Evolutionary conservation across 2,113 vertebrate species (phyloP).

Genomic region (Mesembrinibis cayennensis): DNA sequence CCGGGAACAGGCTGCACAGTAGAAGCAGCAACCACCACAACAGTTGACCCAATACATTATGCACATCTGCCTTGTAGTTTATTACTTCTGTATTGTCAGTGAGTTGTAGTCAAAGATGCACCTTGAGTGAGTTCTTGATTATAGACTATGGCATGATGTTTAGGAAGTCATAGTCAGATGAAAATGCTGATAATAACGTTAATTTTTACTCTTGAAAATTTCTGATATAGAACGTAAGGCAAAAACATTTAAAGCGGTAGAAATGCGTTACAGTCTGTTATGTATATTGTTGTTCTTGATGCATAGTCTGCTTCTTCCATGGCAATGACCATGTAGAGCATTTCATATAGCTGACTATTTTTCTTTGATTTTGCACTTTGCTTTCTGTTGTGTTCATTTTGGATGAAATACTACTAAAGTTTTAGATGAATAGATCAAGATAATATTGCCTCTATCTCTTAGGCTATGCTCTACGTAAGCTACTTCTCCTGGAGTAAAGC

Average conservation of each 20-base stretch:
- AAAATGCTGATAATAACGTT: not conserved
- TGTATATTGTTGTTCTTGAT: not conserved
- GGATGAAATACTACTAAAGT: not conserved
- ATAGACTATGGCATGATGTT: not conserved
- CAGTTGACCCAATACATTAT: not conserved
- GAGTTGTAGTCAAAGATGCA: not conserved
- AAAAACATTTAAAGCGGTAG: not conserved
- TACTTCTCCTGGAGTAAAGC: not conserved
- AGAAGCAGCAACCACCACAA: not conserved
- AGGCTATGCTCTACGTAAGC: not conserved
- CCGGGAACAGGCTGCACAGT: not conserved
- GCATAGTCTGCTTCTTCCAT: not conserved
- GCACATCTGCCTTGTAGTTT: not conserved
- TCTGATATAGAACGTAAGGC: not conserved
- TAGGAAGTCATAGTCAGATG: not conserved
- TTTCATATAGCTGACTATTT: not conserved
- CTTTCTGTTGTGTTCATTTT: not conserved
- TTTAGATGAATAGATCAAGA: not conserved
- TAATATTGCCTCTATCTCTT: not conserved
- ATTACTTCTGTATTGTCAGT: not conserved
- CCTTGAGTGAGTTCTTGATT: not conserved
- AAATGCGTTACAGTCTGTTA: not conserved
- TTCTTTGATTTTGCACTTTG: not conserved
- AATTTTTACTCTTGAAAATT: not conserved
- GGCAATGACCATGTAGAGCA: not conserved